A percentile compares a stretch with the other conserved stretches of the same genome.
Conservation (phyloP, 2,113 vertebrate genomes). For the Megaceryle torquata region DNA sequence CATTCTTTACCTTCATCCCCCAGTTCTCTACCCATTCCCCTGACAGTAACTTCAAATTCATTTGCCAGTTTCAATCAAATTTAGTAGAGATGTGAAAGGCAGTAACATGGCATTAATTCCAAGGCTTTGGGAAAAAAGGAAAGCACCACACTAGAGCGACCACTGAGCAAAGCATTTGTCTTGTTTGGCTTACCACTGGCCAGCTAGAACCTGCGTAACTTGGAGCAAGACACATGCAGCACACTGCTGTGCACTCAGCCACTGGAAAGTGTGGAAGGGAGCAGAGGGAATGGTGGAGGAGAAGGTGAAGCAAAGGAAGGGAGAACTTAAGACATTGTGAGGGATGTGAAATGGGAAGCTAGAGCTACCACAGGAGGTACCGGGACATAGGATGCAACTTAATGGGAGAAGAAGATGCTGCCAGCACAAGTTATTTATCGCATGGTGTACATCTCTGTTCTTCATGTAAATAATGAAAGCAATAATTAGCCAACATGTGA, state of each 20-base stretch:
- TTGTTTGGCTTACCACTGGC: neutral
- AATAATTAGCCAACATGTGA: neutral
- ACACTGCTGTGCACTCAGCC: accelerated
- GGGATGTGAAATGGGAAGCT: neutral
- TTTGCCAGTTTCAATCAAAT: neutral
- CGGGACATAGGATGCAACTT: neutral
- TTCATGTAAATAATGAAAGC: neutral
- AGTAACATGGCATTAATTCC: neutral
- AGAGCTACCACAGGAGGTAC: neutral
- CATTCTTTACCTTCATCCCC: neutral
- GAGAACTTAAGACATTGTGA: neutral
- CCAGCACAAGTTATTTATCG: neutral
- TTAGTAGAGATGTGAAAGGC: neutral
- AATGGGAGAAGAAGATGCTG: neutral
- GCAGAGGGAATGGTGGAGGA: neutral
- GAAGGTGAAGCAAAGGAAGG: neutral
- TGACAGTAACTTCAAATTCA: neutral
- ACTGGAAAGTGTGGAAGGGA: neutral
- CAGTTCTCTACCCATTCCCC: neutral
- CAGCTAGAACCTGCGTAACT: neutral
- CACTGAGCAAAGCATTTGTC: neutral
- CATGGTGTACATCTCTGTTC: neutral
- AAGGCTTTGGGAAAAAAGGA: neutral
- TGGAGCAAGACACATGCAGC: neutral
- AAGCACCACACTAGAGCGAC: neutral